A percentile compares a stretch with the other conserved stretches of the same genome.
Conservation (phyloP, 2,797 vertebrate species). For the Ptychobarbus kaznakovi region DNA sequence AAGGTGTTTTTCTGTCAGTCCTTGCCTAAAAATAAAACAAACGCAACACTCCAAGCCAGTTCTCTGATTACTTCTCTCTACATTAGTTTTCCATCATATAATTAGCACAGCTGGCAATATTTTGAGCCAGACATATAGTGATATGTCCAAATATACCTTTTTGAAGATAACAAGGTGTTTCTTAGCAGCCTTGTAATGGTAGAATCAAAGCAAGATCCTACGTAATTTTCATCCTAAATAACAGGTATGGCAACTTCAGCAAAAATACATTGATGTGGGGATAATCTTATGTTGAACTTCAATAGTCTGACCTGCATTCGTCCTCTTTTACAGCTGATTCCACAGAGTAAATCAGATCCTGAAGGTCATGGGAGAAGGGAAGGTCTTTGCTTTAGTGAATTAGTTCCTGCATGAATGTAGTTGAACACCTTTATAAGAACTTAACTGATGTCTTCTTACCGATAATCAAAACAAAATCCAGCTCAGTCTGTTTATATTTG, state of each 20-base stretch:
- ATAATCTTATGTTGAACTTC: not conserved
- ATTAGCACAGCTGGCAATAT: not conserved
- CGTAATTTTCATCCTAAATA: slow-evolving; percentile 29
- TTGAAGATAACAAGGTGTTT: slow-evolving; percentile 51
- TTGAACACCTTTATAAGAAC: slow-evolving; percentile 26
- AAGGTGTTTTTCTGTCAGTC: slow-evolving; percentile 52
- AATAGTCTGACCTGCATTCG: not conserved
- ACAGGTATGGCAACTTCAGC: not conserved
- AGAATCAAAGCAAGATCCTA: slow-evolving; percentile 53
- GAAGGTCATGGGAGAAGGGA: slow-evolving; percentile 18
- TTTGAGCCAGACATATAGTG: not conserved
- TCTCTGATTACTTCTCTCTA: not conserved
- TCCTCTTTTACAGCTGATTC: not conserved
- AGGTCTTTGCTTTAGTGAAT: slow-evolving; percentile 42
- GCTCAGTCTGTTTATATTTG: slow-evolving; percentile 10
- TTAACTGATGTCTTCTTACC: slow-evolving; percentile 6
- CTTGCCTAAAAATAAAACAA: slow-evolving; percentile 22
- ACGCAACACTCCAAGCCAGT: not conserved
- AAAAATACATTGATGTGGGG: not conserved
- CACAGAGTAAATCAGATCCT: slow-evolving; percentile 28
- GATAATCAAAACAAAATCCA: slow-evolving; percentile 23
- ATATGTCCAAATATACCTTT: slow-evolving; percentile 43
- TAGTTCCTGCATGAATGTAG: slow-evolving; percentile 30
- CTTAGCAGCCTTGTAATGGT: slow-evolving; percentile 55
- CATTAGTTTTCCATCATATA: not conserved